phyloP scores from a whole-genome alignment of 2,113 vertebrate species.

The Eolophus roseicapilla region DNA sequence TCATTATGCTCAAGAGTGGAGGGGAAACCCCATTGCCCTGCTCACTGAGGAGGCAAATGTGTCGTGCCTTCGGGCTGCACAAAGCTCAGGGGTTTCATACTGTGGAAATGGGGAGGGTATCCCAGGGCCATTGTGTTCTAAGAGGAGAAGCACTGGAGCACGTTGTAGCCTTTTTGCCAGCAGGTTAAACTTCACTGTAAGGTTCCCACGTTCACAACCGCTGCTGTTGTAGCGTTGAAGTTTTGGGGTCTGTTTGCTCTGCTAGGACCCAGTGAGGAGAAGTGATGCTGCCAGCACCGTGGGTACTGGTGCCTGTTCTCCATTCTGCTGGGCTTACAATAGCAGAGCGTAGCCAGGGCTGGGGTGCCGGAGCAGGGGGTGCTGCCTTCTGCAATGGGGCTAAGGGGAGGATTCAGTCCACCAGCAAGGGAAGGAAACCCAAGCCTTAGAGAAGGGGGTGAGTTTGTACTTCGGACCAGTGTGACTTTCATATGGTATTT shows the following conservation, averaged over 20 bases:
- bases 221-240: accelerated
- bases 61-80: not conserved
- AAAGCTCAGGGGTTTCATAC: accelerated
- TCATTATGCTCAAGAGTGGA: accelerated
- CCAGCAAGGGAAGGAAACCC: not conserved
- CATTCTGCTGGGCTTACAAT: accelerated
- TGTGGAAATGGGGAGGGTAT: accelerated
- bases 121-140: not conserved
- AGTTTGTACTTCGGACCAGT: not conserved
- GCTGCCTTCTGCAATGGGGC: not conserved
- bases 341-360: not conserved
- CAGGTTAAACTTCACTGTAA: not conserved
- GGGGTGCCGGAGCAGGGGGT: not conserved
- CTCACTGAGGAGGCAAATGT: accelerated
- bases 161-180: not conserved
- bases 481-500: not conserved
- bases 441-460: not conserved
- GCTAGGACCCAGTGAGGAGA: not conserved
- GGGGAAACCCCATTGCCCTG: not conserved
- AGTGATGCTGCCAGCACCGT: not conserved
- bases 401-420: not conserved
- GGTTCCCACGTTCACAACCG: accelerated
- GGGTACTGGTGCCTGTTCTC: not conserved
- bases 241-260: not conserved
- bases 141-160: not conserved